A percentile compares a stretch with the other conserved stretches of the same genome.
phyloP scores from a whole-genome alignment of 1,140 invertebrate genomes.

The Helicoverpa armigera region DNA sequence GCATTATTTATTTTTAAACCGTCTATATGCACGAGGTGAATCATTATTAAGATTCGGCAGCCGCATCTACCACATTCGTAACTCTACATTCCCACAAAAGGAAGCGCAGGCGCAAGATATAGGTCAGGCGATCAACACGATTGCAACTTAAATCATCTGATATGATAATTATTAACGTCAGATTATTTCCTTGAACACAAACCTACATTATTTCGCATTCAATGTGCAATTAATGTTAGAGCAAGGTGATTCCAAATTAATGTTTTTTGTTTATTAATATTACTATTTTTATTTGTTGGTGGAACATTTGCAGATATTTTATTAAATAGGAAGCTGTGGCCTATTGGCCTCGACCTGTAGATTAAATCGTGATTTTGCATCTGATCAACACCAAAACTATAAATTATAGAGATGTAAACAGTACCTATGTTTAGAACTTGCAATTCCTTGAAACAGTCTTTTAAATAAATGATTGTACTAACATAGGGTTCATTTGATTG shows the following conservation, averaged over 20 bases:
- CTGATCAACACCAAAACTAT: no score
- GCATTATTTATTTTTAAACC: no score
- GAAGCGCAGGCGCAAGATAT: constrained; percentile 43
- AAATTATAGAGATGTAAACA: no score
- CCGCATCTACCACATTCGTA: constrained; percentile 6
- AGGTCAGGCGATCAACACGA: constrained; percentile 38
- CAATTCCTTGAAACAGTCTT: no score
- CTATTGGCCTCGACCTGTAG: no score
- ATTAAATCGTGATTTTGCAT: no score
- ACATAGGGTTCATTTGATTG: no score
- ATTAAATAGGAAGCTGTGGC: neutral
- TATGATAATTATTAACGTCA: constrained; percentile 43
- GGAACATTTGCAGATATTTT: neutral
- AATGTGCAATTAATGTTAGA: constrained; percentile 11
- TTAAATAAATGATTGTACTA: no score
- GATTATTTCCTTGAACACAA: constrained; percentile 17
- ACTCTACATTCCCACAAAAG: constrained; percentile 29
- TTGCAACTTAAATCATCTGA: constrained; percentile 29
- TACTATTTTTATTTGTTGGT: no score
- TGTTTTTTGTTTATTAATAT: constrained; percentile 20
- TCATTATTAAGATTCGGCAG: neutral
- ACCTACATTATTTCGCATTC: neutral
- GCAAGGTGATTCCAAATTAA: constrained; percentile 33
- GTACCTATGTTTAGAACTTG: no score
- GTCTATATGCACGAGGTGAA: no score